Evolutionary conservation across 1,140 invertebrate species (phyloP).

Genomic region (Micrasema minimum): DNA sequence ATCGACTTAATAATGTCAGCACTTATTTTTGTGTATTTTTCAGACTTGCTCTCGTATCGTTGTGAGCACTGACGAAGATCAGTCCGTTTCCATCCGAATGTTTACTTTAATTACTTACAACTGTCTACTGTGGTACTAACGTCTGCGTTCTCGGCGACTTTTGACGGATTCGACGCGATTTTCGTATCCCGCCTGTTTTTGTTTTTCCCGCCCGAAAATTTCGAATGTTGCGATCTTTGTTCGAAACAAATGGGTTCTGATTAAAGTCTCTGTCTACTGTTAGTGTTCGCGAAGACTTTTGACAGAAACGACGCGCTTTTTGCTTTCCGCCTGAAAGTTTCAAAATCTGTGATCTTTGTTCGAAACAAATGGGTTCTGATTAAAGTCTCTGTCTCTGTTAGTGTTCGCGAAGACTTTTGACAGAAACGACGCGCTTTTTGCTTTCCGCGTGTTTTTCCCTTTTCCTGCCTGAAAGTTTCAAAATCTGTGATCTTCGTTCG

Average conservation of each 20-base stretch:
- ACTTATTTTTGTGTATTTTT: no score
- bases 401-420: constrained; percentile 3
- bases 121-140: no score
- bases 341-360: background rate
- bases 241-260: no score
- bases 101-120: no score
- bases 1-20: no score
- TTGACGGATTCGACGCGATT: background rate
- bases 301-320: constrained; percentile 1
- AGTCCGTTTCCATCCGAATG: no score
- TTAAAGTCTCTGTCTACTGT: background rate
- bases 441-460: background rate
- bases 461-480: background rate
- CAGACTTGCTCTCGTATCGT: no score
- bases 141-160: background rate
- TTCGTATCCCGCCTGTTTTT: no score
- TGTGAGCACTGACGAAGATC: no score
- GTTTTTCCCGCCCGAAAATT: background rate
- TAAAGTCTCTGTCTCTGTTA: background rate
- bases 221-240: background rate
- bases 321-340: background rate
- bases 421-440: constrained; percentile 6
- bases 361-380: no score
- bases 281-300: constrained; percentile 3
- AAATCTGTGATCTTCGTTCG: background rate